These are phyloP conservation scores for Cossypha heuglini DNA, from an alignment of 2,797 vertebrate genomes.

Conservation along the genomic window DNA sequence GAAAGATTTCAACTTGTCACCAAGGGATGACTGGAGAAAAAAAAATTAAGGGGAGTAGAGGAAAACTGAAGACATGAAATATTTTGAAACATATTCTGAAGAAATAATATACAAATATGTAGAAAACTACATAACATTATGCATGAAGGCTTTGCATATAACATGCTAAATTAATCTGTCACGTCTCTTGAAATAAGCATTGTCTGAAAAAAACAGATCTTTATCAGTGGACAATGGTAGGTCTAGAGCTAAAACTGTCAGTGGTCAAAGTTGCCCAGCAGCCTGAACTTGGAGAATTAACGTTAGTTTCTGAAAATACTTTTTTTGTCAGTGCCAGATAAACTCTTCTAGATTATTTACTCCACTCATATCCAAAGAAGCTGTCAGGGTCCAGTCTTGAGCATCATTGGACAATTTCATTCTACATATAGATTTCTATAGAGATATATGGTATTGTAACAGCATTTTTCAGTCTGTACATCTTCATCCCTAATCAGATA, in stretches of 20 bases:
- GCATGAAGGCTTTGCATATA: background rate
- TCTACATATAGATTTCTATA: background rate
- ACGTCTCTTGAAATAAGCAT: background rate
- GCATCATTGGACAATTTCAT: background rate
- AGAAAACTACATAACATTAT: background rate
- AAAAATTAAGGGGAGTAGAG: background rate
- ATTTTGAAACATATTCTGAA: background rate
- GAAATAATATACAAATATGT: accelerated
- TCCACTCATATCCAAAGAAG: background rate
- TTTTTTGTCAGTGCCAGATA: background rate
- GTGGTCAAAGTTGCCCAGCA: background rate
- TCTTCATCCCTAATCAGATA: background rate
- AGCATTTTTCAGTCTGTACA: background rate
- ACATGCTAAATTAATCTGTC: background rate
- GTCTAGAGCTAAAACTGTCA: background rate
- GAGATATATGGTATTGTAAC: background rate
- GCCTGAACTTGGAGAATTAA: background rate
- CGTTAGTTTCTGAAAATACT: background rate
- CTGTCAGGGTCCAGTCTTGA: background rate
- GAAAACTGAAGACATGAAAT: background rate
- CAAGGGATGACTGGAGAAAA: background rate
- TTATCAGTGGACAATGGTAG: background rate
- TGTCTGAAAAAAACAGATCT: background rate
- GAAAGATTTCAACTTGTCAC: background rate
- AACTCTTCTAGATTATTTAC: background rate